Evolutionary conservation across 2,888 invertebrate genomes (phyloP), one percentile per base, ranked within the genome.

Genomic region (Parnassius apollo): DNA sequence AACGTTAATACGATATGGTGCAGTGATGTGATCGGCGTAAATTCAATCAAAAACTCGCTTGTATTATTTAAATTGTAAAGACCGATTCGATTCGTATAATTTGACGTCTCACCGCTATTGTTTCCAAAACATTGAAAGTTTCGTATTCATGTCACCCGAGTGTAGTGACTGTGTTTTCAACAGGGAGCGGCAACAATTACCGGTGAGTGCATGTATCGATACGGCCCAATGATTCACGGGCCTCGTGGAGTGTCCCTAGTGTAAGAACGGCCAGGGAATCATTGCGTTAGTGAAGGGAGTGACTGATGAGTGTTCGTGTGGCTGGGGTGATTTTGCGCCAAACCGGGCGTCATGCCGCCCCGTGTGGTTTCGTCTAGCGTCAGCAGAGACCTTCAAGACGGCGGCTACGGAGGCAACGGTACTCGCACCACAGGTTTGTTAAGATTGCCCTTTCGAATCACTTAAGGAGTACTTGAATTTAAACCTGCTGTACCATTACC

Each of bases 281-380:
- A 77, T 75, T 78, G 73, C 69, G 73, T 74, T 75, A 72, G 75
- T 76, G 74, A 77, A 74, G 72, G 71, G 72, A 76, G 83, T 86
- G 83, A 84, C 86, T 82, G 82, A 91, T 91, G 91, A 90, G 84
- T 85, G 80, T 81, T 83, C 78, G 81, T 80, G 80, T 74, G 74
- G 73, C 74, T 77, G 75, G 76, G 76, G 79, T 78, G 54, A 56
- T 52, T 44, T 22, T 52, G 75, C 73, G 75, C 72, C 76, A 71
- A 77, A 77, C 70, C 77, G 83, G 82, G 79, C 86, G 88, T 67
- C 84, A 90, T 90, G 90, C 83, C 68, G 83, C 77, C 78, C 82
- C 82, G 72, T 80, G 80, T 76, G 82, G 81, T 81, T 83, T 78
- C 78, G 82, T 80, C 80, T 88, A 87, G 85, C 73, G 77, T 69